phyloP scores from a whole-genome alignment of 1,140 invertebrate genomes.

The Campoletis sonorensis region DNA sequence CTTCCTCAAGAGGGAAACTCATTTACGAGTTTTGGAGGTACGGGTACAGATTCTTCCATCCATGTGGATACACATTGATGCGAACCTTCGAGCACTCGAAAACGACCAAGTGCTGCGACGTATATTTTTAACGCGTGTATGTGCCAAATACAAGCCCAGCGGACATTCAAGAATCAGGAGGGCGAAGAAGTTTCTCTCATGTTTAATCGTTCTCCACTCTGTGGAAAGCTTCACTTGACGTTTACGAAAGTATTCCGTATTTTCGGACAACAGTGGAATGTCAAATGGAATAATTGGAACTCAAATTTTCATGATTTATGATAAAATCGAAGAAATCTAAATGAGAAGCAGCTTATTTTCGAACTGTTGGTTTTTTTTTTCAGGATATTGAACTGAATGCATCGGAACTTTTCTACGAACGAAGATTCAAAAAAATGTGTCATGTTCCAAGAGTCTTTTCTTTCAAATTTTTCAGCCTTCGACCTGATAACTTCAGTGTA shows the following conservation, averaged over 20 bases:
- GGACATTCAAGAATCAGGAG: not conserved
- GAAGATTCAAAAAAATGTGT: not conserved
- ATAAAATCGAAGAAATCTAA: not conserved
- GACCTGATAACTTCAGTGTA: not conserved
- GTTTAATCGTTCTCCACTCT: slow-evolving; percentile 6
- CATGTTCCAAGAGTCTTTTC: not conserved
- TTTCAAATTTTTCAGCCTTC: not conserved
- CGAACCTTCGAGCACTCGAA: slow-evolving; percentile 53
- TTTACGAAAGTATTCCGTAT: not conserved
- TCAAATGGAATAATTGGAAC: too few species aligned
- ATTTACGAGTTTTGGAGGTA: slow-evolving; percentile 22
- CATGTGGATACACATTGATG: not conserved
- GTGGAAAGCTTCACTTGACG: not conserved
- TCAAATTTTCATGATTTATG: too few species aligned
- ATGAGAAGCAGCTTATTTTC: not conserved
- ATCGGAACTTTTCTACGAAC: not conserved
- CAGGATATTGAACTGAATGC: too few species aligned
- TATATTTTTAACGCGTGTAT: slow-evolving; percentile 13
- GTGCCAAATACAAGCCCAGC: not conserved
- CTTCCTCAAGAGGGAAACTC: slow-evolving; percentile 51
- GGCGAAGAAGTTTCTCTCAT: not conserved
- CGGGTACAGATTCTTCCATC: not conserved
- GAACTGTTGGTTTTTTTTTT: too few species aligned
- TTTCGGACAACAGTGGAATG: not conserved
- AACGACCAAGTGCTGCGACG: slow-evolving; percentile 22